phyloP scores from a whole-genome alignment of 2,888 invertebrate genomes.

The Saturnia pavonia region DNA sequence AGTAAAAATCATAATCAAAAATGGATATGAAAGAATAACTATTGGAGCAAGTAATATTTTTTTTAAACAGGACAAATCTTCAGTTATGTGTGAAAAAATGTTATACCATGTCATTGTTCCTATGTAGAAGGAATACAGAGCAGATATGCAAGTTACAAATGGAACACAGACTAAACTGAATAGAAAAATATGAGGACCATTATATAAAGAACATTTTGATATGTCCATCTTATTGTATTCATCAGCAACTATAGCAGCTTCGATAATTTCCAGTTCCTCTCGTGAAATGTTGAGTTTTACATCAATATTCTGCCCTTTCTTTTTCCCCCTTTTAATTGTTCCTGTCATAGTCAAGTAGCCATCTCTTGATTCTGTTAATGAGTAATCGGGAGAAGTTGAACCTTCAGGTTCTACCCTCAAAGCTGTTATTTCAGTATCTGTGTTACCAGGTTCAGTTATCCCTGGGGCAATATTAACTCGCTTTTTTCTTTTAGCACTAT shows the following conservation, averaged over 20 bases:
- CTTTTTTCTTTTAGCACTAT: constrained; percentile 80
- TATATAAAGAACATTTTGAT: constrained; percentile 78
- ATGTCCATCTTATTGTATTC: constrained; percentile 81
- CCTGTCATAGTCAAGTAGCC: constrained; percentile 87
- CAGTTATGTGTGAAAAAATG: constrained; percentile 85
- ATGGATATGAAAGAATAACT: constrained; percentile 86
- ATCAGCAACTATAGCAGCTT: constrained; percentile 83
- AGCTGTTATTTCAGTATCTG: constrained; percentile 68
- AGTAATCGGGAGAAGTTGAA: constrained; percentile 80
- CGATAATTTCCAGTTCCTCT: constrained; percentile 86
- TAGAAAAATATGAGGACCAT: constrained; percentile 85
- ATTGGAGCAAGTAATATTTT: constrained; percentile 85
- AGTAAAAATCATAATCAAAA: constrained; percentile 85
- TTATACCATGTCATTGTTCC: constrained; percentile 91
- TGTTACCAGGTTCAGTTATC: constrained; percentile 63
- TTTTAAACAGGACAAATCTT: constrained; percentile 84
- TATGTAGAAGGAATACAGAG: constrained; percentile 87
- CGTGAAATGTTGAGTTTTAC: constrained; percentile 87
- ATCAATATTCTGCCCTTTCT: constrained; percentile 87
- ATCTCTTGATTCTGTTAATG: constrained; percentile 79
- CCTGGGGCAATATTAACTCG: constrained; percentile 84
- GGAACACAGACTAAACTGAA: constrained; percentile 85
- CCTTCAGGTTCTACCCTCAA: constrained; percentile 71
- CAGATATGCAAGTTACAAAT: constrained; percentile 84
- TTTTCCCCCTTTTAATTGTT: constrained; percentile 87